These are phyloP conservation scores for Kradibia gibbosae DNA, from an alignment of 1,140 invertebrate genomes.

Conservation along the genomic window DNA sequence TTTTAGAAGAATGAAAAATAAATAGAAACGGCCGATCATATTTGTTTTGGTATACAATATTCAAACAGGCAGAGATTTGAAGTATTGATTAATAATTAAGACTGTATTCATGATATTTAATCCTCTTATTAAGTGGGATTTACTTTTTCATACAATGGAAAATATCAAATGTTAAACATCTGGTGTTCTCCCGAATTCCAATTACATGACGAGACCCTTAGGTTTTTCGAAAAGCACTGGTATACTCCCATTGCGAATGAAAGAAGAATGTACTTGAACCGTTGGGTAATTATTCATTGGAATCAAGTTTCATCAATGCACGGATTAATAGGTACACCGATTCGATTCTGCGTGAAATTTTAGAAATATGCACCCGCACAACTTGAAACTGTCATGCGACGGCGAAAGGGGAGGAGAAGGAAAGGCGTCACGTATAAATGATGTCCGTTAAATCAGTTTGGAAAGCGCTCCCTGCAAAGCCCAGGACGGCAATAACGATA, in stretches of 20 bases:
- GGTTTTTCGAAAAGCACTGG: not conserved
- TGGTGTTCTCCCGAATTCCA: not conserved
- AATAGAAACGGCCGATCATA: no score
- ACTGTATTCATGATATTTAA: not conserved
- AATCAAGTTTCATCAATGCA: not conserved
- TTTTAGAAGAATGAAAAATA: no score
- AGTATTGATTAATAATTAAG: not conserved
- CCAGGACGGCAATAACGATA: slow-evolving; percentile 43
- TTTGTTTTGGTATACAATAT: no score
- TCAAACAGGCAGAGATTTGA: no score
- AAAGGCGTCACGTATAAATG: slow-evolving; percentile 11
- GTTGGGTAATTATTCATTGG: not conserved
- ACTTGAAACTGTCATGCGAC: slow-evolving; percentile 5
- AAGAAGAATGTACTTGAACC: not conserved
- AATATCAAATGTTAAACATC: not conserved
- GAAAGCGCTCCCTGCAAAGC: slow-evolving; percentile 10
- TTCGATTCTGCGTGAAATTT: not conserved
- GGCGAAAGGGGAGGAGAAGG: not conserved
- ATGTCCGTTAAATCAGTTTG: slow-evolving; percentile 45
- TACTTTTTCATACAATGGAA: not conserved
- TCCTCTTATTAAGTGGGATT: not conserved
- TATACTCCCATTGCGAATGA: no score
- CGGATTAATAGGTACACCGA: not conserved
- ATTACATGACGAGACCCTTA: not conserved
- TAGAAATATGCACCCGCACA: slow-evolving; percentile 18